A percentile compares a stretch with the other conserved stretches of the same genome.
Conservation (phyloP, 2,888 invertebrate species). For the Panzeria rudis region DNA sequence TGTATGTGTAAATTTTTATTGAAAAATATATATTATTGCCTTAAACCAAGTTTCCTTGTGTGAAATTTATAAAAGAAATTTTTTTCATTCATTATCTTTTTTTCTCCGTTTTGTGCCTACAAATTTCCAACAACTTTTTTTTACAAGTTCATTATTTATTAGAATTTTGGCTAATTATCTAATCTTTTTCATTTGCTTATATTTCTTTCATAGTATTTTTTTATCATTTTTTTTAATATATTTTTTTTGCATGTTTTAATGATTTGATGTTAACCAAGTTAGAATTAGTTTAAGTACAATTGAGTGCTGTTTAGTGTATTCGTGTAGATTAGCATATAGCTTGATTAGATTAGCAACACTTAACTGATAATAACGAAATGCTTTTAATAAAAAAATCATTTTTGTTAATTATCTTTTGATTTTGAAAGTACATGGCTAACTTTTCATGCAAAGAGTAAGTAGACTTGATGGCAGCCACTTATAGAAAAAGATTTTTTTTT, state of each 20-base stretch:
- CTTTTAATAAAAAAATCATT: neutral
- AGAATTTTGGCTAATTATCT: slow-evolving; percentile 51
- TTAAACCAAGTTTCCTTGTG: slow-evolving; percentile 32
- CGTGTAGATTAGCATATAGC: neutral
- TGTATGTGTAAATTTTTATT: slow-evolving; percentile 21
- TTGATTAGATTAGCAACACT: neutral
- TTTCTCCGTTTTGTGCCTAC: neutral
- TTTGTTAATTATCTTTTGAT: neutral
- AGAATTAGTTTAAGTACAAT: slow-evolving; percentile 9
- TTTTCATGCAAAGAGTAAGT: neutral
- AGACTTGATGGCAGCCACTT: neutral
- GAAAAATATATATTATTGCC: slow-evolving; percentile 30
- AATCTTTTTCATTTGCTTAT: slow-evolving; percentile 17
- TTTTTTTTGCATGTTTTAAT: slow-evolving; percentile 12
- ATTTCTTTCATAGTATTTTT: neutral
- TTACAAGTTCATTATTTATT: slow-evolving; percentile 30
- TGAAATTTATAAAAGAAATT: slow-evolving; percentile 25
- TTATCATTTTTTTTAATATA: too few species aligned
- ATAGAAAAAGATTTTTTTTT: neutral
- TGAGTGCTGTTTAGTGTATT: neutral
- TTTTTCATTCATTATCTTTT: neutral
- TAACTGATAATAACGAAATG: neutral
- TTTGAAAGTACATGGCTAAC: neutral
- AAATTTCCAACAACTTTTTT: slow-evolving; percentile 20
- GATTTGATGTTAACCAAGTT: slow-evolving; percentile 6